These are phyloP conservation scores for Drosophila trichaetosa DNA, from an alignment of 2,888 invertebrate species.

Conservation along the genomic window DNA sequence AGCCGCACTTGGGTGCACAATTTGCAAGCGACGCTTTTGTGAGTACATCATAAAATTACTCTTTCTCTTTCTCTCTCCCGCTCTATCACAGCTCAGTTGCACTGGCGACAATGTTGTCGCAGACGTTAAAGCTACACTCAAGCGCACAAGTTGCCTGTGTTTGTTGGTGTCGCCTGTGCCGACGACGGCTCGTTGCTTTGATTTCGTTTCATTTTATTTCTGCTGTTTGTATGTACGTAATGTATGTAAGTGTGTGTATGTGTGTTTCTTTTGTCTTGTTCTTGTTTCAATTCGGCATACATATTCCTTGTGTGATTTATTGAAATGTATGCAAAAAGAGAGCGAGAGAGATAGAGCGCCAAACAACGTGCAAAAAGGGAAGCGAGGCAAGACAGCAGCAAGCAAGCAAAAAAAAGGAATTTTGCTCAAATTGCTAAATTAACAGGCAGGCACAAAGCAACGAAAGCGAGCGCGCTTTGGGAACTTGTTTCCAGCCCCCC, in stretches of 20 bases:
- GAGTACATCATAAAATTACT: conserved; percentile 8
- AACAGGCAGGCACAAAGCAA: conserved; percentile 57
- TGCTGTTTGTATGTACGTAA: neutral
- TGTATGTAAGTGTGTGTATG: conserved; percentile 3
- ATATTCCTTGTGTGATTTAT: conserved; percentile 63
- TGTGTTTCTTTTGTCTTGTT: conserved; percentile 27
- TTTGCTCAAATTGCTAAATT: conserved; percentile 73
- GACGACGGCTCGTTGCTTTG: conserved; percentile 21
- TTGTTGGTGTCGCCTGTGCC: conserved; percentile 26
- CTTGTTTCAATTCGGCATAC: conserved; percentile 46
- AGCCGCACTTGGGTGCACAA: neutral
- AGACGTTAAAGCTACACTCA: conserved; percentile 1
- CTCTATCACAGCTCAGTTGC: conserved; percentile 2
- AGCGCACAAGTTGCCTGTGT: conserved; percentile 6
- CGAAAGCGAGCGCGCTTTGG: conserved; percentile 73
- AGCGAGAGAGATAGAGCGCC: conserved; percentile 9
- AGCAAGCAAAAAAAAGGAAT: conserved; percentile 49
- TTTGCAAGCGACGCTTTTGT: conserved; percentile 9
- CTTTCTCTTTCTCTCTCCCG: neutral
- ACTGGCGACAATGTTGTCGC: conserved; percentile 55
- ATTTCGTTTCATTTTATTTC: conserved; percentile 24
- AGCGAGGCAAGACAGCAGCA: conserved; percentile 17
- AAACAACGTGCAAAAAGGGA: conserved; percentile 34
- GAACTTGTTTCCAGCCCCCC: conserved; percentile 63
- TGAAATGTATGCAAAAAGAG: conserved; percentile 58